These are phyloP conservation scores for Telenomus remus DNA, from an alignment of 1,140 invertebrate species.

Conservation along the genomic window DNA sequence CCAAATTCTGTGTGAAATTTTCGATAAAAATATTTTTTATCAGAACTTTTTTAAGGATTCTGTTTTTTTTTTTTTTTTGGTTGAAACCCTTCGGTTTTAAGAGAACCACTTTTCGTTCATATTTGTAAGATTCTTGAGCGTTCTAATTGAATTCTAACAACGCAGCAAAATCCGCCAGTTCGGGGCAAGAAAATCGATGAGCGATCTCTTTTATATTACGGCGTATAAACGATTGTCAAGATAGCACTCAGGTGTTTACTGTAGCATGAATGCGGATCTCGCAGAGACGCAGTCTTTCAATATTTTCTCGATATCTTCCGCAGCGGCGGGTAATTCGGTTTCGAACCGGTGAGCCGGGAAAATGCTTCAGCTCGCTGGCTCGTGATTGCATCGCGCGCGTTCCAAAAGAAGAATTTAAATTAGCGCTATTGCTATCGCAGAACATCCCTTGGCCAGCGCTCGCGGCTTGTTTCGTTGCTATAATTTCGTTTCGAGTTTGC, in stretches of 20 bases:
- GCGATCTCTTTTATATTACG: slow-evolving; percentile 34
- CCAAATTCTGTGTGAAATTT: too few species aligned
- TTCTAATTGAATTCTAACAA: slow-evolving; percentile 33
- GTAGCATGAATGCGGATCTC: slow-evolving; percentile 45
- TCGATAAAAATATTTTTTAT: too few species aligned
- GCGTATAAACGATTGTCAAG: slow-evolving; percentile 40
- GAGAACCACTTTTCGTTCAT: too few species aligned
- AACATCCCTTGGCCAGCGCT: slow-evolving; percentile 21
- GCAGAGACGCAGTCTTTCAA: slow-evolving; percentile 58
- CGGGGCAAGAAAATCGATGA: slow-evolving; percentile 33
- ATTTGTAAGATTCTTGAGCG: too few species aligned
- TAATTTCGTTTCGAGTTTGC: slow-evolving; percentile 16
- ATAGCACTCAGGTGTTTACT: slow-evolving; percentile 34
- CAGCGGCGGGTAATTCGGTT: slow-evolving; percentile 65
- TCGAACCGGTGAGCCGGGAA: slow-evolving; percentile 66
- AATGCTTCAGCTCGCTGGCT: slow-evolving; percentile 63
- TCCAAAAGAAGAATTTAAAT: slow-evolving; percentile 50
- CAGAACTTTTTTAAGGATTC: too few species aligned
- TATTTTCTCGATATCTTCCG: slow-evolving; percentile 66
- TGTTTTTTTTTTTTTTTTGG: too few species aligned
- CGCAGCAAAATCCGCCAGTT: slow-evolving; percentile 20
- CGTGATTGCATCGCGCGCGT: slow-evolving; percentile 33
- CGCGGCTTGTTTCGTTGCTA: slow-evolving; percentile 21
- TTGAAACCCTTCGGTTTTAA: too few species aligned
- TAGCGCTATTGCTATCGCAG: slow-evolving; percentile 32